phyloP scores from a whole-genome alignment of 2,797 vertebrate genomes.

The Sebastes glaucus region DNA sequence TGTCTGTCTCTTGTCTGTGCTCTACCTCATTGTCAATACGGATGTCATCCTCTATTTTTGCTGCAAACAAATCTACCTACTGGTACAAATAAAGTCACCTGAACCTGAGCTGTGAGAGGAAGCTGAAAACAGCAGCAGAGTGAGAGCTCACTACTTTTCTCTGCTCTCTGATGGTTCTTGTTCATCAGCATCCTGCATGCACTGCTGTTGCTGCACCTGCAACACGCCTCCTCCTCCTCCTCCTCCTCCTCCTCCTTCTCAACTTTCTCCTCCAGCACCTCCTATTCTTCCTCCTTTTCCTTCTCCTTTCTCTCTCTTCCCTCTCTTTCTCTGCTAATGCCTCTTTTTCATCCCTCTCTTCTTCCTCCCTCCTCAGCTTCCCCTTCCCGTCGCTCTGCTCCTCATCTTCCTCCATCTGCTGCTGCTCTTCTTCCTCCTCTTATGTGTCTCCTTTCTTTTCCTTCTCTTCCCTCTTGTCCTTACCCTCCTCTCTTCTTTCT shows the following conservation, averaged over 20 bases:
- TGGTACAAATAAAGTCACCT: no score
- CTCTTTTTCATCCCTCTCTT: neutral
- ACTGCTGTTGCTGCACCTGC: conserved; percentile 45
- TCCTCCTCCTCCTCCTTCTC: neutral
- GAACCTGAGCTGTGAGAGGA: neutral
- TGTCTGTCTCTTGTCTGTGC: no score
- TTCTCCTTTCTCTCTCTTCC: neutral
- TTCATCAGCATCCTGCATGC: conserved; percentile 36
- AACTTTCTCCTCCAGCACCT: neutral
- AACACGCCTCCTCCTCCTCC: neutral
- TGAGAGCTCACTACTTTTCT: neutral
- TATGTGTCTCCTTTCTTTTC: neutral
- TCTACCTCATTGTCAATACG: no score
- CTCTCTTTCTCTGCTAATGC: no score
- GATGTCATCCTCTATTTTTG: no score
- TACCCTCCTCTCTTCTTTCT: neutral
- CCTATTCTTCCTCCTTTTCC: neutral
- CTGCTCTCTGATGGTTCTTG: conserved; percentile 5
- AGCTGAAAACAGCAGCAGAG: conserved; percentile 18
- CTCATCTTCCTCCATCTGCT: neutral
- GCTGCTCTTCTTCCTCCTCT: neutral
- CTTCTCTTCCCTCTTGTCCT: neutral
- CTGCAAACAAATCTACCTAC: no score
- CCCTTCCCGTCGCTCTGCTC: neutral
- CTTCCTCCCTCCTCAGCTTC: neutral